Percentiles rank a stretch among this genome's conserved stretches.
These are phyloP conservation scores for Sciaenops ocellatus DNA, from an alignment of 2,797 vertebrate genomes.

Conservation along the genomic window DNA sequence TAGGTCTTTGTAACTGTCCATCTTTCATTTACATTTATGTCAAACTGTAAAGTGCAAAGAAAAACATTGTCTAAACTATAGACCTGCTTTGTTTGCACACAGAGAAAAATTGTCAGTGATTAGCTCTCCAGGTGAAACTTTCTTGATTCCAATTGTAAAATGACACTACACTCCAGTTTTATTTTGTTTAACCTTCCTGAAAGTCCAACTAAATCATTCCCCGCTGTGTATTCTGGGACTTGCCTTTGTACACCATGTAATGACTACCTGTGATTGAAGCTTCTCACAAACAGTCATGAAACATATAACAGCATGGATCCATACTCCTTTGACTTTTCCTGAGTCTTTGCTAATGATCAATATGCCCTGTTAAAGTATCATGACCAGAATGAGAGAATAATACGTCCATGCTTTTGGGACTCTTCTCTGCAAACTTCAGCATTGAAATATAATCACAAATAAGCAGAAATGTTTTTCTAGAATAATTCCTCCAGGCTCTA, in stretches of 20 bases:
- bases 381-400: not conserved
- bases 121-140: not conserved
- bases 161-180: not conserved
- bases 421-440: not conserved
- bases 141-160: not conserved
- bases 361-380: not conserved
- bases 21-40: not conserved
- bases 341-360: not conserved
- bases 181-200: slow-evolving; percentile 8
- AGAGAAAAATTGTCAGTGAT: not conserved
- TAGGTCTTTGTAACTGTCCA: not conserved
- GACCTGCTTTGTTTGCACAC: not conserved
- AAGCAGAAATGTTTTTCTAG: not conserved
- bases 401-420: not conserved
- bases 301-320: too few species aligned
- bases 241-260: not conserved
- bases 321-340: not conserved
- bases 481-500: slow-evolving; percentile 2
- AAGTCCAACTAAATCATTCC: slow-evolving; percentile 4
- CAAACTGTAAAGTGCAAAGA: not conserved
- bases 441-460: slow-evolving; percentile 7
- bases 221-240: not conserved
- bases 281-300: not conserved
- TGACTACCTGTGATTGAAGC: not conserved
- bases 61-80: not conserved